Base-by-base conservation (phyloP, 2,888 invertebrate species). In the Diarsia brunnea region DNA sequence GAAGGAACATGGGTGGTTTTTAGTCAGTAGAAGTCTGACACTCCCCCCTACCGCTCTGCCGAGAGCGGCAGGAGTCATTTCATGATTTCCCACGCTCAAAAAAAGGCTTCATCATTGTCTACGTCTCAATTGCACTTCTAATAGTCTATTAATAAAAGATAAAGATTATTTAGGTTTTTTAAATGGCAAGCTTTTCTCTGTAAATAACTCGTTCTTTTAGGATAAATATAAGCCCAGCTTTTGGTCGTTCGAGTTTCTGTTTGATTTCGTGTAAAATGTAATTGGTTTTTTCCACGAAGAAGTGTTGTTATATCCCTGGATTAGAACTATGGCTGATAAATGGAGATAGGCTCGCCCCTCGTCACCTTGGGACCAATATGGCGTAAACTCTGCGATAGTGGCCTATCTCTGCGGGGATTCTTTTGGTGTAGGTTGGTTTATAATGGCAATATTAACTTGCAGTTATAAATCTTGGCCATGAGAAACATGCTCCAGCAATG, bases 311-410 rank as follows among this genome's bases (percentile, higher is more conserved):
- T 31, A 65, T 31, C n/a, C 66, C 49, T n/a, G 73, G 47, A 76
- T 82, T 81, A 71, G 38, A 73, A 65, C 63, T 72, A n/a, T 66
- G 70, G 21, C 43, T 77, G 77, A 73, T 65, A 73, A 71, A 85
- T 77, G 70, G 61, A 55, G 68, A 80, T 60, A 77, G 65, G 65
- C 58, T 64, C 21, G n/a, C 64, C 65, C 58, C 19, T 64, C 64
- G 64, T 85, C 73, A 77, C 82, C 85, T 69, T 71, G 77, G 70
- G 82, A 63, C 69, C 65, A 77, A 73, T 69, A 73, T 53, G 19
- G 47, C 27, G 19, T 43, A 31, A 55, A 73, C 19, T 85, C 14
- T 61, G 51, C 16, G 24, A 65, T 61, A 51, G 45, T 51, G n/a
- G 24, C 10, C 21, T 65, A 43, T 60, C 11, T 55, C 53, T 45